Base-by-base conservation (phyloP, 2,113 vertebrate species). In the Acrocephalus kingi region DNA sequence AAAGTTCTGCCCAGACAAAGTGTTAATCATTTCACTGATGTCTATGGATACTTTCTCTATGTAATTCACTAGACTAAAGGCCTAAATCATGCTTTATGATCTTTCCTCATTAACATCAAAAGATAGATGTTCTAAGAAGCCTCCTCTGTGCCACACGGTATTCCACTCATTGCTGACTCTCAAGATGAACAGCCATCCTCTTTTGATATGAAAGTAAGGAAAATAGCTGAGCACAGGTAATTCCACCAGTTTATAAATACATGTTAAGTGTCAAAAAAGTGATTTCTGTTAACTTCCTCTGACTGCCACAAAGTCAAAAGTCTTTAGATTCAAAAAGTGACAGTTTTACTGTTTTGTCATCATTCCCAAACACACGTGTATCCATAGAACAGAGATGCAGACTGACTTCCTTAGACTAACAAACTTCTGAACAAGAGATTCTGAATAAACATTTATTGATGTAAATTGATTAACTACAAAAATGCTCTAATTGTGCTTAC, bases 41-140 rank as follows among this genome's bases (percentile, higher is more conserved):
- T n/a, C 68, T 90, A 17, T 31, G 24, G 27, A 68, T 67, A n/a
- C 1, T 28, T 86, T 88, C 92, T 39, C 18, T 35, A 2, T 18
- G 13, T 33, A 90, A 71, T 66, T 92, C 45, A 81, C 21, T 51
- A 67, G 78, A 80, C 51, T 88, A 80, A 90, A 90, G 51, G 85
- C 43, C 63, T 71, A 58, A 66, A 92, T 74, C 90, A 46, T 86
- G 15, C 48, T 55, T 9, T 51, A 23, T 37, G 30, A 13, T 76
- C 54, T 80, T 88, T 76, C n/a, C 63, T 87, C 52, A 94, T 77
- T 72, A 77, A 11, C 68, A 89, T 88, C 52, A 77, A 43, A 71
- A 90, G 51, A 77, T 9, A 72, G 27, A 59, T 74, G 14, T 74
- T 86, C 23, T 80, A 72, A 93, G 27, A 78, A 93, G 43, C 21